Conservation (phyloP, 2,888 invertebrate genomes). For the Fragum whitleyi region DNA sequence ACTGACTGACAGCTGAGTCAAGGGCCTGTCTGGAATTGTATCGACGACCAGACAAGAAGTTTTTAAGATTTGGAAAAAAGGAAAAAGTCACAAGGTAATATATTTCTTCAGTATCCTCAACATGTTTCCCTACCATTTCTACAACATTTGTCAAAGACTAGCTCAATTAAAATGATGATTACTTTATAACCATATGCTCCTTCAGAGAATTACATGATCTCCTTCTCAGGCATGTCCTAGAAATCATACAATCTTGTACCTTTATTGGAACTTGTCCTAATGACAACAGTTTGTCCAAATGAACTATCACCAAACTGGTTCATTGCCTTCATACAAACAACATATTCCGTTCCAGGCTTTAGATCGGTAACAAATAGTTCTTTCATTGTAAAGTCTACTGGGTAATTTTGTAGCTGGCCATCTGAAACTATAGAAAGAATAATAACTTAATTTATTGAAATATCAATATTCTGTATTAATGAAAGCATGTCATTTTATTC, state of each 20-base stretch:
- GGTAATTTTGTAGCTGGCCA: neutral
- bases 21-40: slow-evolving; percentile 9
- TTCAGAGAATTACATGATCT: no score
- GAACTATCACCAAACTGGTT: neutral
- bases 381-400: neutral
- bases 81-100: no score
- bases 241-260: no score
- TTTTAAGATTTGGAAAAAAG: slow-evolving; percentile 1
- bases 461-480: no score
- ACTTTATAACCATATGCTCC: no score
- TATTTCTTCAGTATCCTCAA: no score
- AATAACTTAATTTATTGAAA: no score
- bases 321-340: neutral
- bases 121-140: neutral
- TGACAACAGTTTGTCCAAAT: neutral
- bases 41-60: neutral
- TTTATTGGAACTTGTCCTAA: slow-evolving; percentile 3
- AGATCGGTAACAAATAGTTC: neutral
- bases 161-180: neutral
- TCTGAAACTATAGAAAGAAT: no score
- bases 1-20: slow-evolving; percentile 15
- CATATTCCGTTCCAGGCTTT: neutral
- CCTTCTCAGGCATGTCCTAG: no score
- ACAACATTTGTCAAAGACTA: neutral
- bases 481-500: no score